These are phyloP conservation scores for Caenorhabditis brenneri DNA, from an alignment of 1,140 invertebrate species.

Conservation along the genomic window DNA sequence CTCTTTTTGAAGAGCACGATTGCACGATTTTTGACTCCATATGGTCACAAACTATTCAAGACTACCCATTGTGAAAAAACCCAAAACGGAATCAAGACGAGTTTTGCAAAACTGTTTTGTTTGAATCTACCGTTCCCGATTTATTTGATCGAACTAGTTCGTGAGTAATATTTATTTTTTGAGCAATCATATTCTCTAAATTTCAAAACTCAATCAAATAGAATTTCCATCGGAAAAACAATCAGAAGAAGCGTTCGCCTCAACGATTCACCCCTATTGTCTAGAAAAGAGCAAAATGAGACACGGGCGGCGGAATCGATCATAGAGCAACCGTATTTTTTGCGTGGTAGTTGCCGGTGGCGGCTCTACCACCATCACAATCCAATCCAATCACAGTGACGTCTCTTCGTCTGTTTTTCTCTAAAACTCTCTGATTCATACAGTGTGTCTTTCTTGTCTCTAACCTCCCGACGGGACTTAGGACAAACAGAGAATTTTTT, in stretches of 20 bases:
- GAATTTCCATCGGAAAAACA: too few species aligned
- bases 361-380: constrained; percentile 24
- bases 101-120: too few species aligned
- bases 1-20: too few species aligned
- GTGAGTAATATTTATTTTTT: not conserved
- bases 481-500: constrained; percentile 29
- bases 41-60: too few species aligned
- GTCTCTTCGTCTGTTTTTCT: constrained; percentile 7
- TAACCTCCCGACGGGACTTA: constrained; percentile 22
- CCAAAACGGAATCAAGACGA: too few species aligned
- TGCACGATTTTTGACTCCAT: too few species aligned
- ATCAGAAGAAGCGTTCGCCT: not conserved
- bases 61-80: too few species aligned
- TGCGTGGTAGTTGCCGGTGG: constrained; percentile 36
- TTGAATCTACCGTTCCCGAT: too few species aligned
- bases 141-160: not conserved
- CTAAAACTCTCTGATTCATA: not conserved
- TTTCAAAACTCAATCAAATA: too few species aligned
- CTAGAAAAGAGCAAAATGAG: constrained; percentile 20
- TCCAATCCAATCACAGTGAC: constrained; percentile 33
- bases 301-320: constrained; percentile 23
- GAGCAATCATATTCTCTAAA: not conserved
- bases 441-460: not conserved
- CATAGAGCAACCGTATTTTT: constrained; percentile 34
- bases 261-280: too few species aligned